Evolutionary conservation across 2,888 invertebrate genomes (phyloP), one percentile per base, ranked within the genome.

Genomic region (Lamellibrachia columna): DNA sequence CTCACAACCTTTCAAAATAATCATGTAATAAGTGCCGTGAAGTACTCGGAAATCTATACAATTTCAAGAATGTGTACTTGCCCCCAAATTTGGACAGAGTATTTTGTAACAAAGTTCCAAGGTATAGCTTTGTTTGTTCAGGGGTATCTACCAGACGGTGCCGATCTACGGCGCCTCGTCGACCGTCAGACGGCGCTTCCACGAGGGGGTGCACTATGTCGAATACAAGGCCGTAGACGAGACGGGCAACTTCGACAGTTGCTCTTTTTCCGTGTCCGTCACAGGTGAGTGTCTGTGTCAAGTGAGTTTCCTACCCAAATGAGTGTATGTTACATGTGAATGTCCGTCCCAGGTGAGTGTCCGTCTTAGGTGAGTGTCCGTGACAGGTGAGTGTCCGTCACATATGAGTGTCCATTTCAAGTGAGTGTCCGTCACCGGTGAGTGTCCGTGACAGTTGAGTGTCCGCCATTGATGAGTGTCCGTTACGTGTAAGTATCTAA

Each of bases 211-310:
- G 22, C 94, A 94, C 53, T 92, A 91, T 55, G 92, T 94, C 53
- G 93, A 93, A 58, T 94, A 94, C 93, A 93, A 93, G 92, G 94
- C 94, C 1, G 93, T 93, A 40, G 94, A 94, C 91, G 93, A 93
- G 90, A 90, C 58, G 53, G 94, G 94, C 28, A 93, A 91, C 40
- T 91, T 92, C 75, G 93, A 92, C 92, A 93, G 92, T 60, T 94
- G 94, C 93, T 92, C 93, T 9, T 94, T 94, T 91, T 90, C 92
- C 53, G 94, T 94, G 90, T 93, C 93, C 0, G 93, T 94, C 53
- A 92, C 52, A 75, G 94, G 94, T 94, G 75, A 92, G 93, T 93
- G 15, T 58, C 75, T 2, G 15, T 22, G n/a, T 15, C n/a, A 22
- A 75, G 75, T 75, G 52, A 40, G 91, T 53, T 15, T 53, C 90